phyloP scores from a whole-genome alignment of 2,888 invertebrate genomes.

The Flabesymbios commensalis region DNA sequence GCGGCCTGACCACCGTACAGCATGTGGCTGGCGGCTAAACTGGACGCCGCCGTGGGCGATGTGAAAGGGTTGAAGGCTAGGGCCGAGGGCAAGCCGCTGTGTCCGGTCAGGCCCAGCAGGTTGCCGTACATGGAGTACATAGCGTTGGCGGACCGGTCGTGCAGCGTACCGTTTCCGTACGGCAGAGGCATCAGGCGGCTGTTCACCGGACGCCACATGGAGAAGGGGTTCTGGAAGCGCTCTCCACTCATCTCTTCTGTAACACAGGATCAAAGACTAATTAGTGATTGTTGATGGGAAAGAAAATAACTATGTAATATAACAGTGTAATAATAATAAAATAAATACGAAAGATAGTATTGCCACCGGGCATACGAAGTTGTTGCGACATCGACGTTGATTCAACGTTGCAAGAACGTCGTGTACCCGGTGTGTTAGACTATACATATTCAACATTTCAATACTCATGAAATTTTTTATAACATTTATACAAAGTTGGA shows the following conservation, averaged over 20 bases:
- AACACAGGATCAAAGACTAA: background rate
- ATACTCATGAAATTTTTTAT: no score
- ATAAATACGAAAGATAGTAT: no score
- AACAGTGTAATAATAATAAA: no score
- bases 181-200: background rate
- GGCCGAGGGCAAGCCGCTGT: background rate
- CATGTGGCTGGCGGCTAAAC: background rate
- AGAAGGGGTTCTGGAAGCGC: background rate
- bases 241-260: background rate
- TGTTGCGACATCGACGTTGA: no score
- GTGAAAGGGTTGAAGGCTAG: background rate
- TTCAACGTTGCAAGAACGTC: no score
- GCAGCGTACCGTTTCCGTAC: background rate
- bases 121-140: conserved; percentile 2
- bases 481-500: no score
- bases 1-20: background rate
- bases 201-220: background rate
- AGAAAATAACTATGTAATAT: no score
- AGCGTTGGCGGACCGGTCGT: conserved; percentile 1
- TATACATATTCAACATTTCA: no score
- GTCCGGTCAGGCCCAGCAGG: background rate
- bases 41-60: background rate
- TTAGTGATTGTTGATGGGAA: no score
- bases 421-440: no score
- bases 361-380: no score